Conservation (phyloP, 2,113 vertebrate genomes). For the Hemiprocne comata region DNA sequence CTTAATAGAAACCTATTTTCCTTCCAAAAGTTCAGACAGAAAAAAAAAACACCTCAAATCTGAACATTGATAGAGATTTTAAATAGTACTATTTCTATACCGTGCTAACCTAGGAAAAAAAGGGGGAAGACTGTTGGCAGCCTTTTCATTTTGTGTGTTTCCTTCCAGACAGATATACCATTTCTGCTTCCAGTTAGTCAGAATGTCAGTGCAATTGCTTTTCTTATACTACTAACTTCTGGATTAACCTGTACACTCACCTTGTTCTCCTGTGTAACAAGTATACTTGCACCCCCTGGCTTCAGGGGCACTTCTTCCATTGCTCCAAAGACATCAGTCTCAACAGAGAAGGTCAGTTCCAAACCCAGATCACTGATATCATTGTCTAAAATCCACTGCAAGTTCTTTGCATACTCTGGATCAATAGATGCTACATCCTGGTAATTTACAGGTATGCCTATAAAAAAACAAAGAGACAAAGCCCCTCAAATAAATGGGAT, state of each 20-base stretch:
- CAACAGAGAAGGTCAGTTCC: constrained; percentile 96
- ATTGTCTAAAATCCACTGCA: constrained; percentile 99
- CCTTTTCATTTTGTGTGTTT: neutral
- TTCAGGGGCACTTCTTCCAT: constrained; percentile 98
- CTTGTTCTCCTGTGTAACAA: constrained; percentile 98
- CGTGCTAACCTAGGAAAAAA: neutral
- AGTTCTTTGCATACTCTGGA: constrained; percentile 97
- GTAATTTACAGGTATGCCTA: constrained; percentile 98
- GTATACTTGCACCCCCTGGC: constrained; percentile 89
- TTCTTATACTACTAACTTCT: neutral
- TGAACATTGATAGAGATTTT: neutral
- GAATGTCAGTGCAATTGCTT: neutral
- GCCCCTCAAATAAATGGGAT: neutral
- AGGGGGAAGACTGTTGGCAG: neutral
- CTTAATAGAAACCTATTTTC: neutral
- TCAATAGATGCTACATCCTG: constrained; percentile 98
- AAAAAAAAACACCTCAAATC: neutral
- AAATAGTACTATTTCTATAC: neutral
- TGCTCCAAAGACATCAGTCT: constrained; percentile 96
- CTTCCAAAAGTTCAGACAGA: neutral
- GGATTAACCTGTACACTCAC: constrained; percentile 68
- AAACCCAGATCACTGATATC: constrained; percentile 97
- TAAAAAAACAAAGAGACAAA: neutral
- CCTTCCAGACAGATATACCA: neutral
- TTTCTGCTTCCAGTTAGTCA: neutral